Percentiles rank a stretch among this genome's conserved stretches.
Evolutionary conservation across 2,888 invertebrate species (phyloP).

Genomic region (Diabrotica balteata): DNA sequence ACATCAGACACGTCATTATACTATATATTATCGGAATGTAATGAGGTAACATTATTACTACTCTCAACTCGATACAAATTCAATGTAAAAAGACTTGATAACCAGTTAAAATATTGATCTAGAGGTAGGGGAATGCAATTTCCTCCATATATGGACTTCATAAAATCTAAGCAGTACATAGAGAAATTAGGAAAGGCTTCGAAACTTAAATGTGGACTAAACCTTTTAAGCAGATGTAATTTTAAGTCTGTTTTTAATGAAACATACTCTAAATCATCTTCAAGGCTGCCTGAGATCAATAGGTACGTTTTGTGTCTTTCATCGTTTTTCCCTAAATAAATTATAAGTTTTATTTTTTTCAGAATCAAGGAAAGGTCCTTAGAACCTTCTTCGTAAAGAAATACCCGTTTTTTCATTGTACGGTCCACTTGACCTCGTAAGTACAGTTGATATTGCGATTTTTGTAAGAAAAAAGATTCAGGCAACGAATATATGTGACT

Average conservation of each 20-base stretch:
- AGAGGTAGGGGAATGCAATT: constrained; percentile 28
- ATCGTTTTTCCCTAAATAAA: constrained; percentile 63
- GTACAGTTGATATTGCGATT: constrained; percentile 68
- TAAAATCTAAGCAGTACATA: constrained; percentile 50
- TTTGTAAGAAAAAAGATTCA: constrained; percentile 73
- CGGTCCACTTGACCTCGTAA: constrained; percentile 68
- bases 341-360: constrained; percentile 64
- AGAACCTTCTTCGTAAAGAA: constrained; percentile 76
- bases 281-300: constrained; percentile 74
- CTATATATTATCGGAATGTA: no score
- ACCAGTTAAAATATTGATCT: constrained; percentile 29
- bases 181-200: constrained; percentile 75
- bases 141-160: constrained; percentile 35
- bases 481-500: constrained; percentile 81
- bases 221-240: constrained; percentile 65
- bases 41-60: no score
- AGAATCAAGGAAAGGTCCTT: constrained; percentile 66
- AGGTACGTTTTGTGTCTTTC: constrained; percentile 70
- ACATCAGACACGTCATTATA: no score
- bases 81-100: constrained; percentile 31
- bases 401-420: constrained; percentile 70
- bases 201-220: constrained; percentile 79
- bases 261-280: constrained; percentile 64
- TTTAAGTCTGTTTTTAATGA: constrained; percentile 56
- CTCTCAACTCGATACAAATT: constrained; percentile 36